Conservation (phyloP, 1,140 invertebrate species). For the Patella vulgata region DNA sequence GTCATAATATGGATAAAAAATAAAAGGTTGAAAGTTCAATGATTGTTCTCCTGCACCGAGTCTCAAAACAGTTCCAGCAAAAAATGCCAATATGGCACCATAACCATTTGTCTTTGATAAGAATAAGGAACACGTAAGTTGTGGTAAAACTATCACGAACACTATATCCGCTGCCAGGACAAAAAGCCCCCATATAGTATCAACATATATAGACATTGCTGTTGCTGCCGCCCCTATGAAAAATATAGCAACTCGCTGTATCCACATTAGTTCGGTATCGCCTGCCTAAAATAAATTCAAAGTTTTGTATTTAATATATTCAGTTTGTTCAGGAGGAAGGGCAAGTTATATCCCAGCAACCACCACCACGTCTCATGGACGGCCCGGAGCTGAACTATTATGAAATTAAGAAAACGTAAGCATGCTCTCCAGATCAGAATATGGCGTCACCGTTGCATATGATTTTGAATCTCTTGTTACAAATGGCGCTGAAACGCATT, state of each 20-base stretch:
- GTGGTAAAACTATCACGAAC: conserved; percentile 57
- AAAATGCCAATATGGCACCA: conserved; percentile 46
- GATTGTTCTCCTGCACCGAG: conserved; percentile 50
- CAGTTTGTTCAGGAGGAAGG: conserved; percentile 9
- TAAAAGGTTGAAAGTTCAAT: conserved; percentile 47
- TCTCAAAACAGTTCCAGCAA: conserved; percentile 38
- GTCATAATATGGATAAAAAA: conserved; percentile 53
- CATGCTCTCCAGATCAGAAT: too few relatives aligned
- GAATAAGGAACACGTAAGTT: conserved; percentile 53
- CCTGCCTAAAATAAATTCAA: conserved; percentile 45
- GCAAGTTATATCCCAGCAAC: too few relatives aligned
- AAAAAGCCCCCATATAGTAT: conserved; percentile 56
- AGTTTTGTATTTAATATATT: too few relatives aligned
- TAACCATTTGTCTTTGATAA: conserved; percentile 45
- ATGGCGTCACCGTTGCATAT: too few relatives aligned
- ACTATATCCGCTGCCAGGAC: conserved; percentile 59
- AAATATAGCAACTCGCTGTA: conserved; percentile 47
- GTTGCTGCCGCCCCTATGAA: conserved; percentile 44
- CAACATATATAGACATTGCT: conserved; percentile 46
- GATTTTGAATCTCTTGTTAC: too few relatives aligned
- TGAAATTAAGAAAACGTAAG: too few relatives aligned
- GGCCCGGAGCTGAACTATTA: conserved; percentile 8
- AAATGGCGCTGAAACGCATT: too few relatives aligned
- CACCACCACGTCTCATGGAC: conserved; percentile 12
- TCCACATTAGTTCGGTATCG: conserved; percentile 45